Evolutionary conservation across 2,888 invertebrate species (phyloP), one percentile per base, ranked within the genome.

Genomic region (Conistra vaccinii): DNA sequence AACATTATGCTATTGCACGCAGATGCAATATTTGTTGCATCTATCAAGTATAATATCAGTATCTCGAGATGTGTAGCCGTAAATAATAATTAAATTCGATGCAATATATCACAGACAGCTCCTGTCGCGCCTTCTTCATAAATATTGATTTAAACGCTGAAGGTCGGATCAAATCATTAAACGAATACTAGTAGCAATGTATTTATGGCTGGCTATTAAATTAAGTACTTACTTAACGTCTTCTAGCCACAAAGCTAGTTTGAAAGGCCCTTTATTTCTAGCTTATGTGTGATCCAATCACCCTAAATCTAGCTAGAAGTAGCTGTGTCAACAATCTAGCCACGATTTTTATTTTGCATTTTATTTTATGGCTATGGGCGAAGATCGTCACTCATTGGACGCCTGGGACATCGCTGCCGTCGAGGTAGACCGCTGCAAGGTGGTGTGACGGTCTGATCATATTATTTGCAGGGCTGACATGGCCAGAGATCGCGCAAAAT

Each of bases 101-200:
- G 42, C 63, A 73, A 73, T 69, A 29, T 75, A 68, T 78, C 51
- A 51, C 42, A 9, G 42, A 55, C 39, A 45, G 17, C 60, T 58
- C 62, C 23, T 55, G 65, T 73, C 67, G 62, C 65, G 57, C 29
- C 70, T 62, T 39, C 32, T 29, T 39, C 26, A 62, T 77, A 67
- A 80, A 80, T 77, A 83, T 83, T 73, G 61, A 83, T 80, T 76
- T 42, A 48, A 26, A 63, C 53, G 29, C 45, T 39, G 73, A 72
- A 83, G 83, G 80, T 60, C 69, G 29, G 17, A 42, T 83, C 42
- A 51, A 63, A 42, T 76, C 61, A 72, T 58, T 65, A 69, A 73
- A 71, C 42, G 51, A 73, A 63, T 45, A 62, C 29, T 48, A 55
- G 45, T 32, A 45, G 45, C 45, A n/a, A 29, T 66, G 14, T 55